These are phyloP conservation scores for Camptogramma bilineatum DNA, from an alignment of 2,888 invertebrate genomes.

Conservation along the genomic window DNA sequence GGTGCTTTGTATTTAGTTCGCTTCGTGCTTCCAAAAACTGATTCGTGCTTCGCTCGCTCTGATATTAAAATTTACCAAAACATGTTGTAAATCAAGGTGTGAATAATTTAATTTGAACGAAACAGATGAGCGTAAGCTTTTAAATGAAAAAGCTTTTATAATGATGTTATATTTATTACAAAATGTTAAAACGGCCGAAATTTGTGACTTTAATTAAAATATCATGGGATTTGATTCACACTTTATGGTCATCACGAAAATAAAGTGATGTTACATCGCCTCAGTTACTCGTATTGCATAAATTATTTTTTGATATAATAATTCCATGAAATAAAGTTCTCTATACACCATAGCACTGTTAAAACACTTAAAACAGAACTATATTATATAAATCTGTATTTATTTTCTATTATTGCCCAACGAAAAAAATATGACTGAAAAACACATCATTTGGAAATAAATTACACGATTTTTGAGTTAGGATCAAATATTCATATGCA, in stretches of 20 bases:
- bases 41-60: neutral
- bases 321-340: slow-evolving; percentile 10
- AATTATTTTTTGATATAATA: slow-evolving; percentile 31
- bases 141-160: neutral
- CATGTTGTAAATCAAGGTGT: neutral
- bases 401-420: neutral
- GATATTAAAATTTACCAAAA: neutral
- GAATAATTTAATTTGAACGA: neutral
- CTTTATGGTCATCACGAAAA: slow-evolving; percentile 32
- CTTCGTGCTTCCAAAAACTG: too few species aligned
- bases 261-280: slow-evolving; percentile 19
- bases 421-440: too few species aligned
- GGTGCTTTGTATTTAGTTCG: too few species aligned
- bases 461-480: too few species aligned
- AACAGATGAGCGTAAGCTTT: neutral
- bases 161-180: neutral
- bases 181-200: neutral
- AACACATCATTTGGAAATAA: too few species aligned
- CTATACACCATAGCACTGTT: neutral
- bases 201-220: slow-evolving; percentile 16
- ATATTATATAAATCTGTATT: neutral
- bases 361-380: neutral
- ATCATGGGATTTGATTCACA: slow-evolving; percentile 26
- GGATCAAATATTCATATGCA: too few species aligned
- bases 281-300: slow-evolving; percentile 36